A percentile compares a stretch with the other conserved stretches of the same genome.
Evolutionary conservation across 2,113 vertebrate genomes (phyloP).

Genomic region (Calidris pugnax): DNA sequence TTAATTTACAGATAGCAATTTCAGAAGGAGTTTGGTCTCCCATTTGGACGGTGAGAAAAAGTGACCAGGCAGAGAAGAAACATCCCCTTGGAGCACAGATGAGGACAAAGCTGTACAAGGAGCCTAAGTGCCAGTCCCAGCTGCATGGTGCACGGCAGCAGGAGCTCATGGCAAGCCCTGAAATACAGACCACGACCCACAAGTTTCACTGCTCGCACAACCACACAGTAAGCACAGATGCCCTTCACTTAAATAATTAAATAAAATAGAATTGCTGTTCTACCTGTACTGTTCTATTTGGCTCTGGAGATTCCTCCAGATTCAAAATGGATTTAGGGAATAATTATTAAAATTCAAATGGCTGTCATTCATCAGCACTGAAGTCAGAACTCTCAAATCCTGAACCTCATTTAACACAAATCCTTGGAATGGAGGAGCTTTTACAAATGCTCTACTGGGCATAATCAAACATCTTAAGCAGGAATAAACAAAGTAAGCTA

Average conservation of each 20-base stretch:
- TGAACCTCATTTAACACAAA: background rate
- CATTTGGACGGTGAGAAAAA: background rate
- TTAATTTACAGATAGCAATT: background rate
- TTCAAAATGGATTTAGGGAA: constrained; percentile 8
- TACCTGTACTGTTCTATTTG: background rate
- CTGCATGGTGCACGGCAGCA: fast-evolving
- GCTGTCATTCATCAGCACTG: background rate
- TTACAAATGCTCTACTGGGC: background rate
- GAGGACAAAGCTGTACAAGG: background rate
- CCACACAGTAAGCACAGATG: background rate
- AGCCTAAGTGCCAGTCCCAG: background rate
- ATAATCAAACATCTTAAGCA: background rate
- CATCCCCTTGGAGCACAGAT: background rate
- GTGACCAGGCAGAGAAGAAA: background rate
- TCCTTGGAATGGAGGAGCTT: background rate
- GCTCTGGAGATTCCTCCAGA: background rate
- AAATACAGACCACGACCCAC: background rate
- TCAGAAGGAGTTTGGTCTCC: background rate
- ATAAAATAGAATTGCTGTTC: background rate
- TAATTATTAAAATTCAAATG: constrained; percentile 19
- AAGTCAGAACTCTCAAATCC: background rate
- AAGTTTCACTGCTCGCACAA: background rate
- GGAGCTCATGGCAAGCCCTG: background rate
- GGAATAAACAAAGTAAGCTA: background rate
- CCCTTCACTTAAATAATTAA: background rate